Conservation (phyloP, 2,797 vertebrate genomes). For the Pseudocheirus occidentalis region DNA sequence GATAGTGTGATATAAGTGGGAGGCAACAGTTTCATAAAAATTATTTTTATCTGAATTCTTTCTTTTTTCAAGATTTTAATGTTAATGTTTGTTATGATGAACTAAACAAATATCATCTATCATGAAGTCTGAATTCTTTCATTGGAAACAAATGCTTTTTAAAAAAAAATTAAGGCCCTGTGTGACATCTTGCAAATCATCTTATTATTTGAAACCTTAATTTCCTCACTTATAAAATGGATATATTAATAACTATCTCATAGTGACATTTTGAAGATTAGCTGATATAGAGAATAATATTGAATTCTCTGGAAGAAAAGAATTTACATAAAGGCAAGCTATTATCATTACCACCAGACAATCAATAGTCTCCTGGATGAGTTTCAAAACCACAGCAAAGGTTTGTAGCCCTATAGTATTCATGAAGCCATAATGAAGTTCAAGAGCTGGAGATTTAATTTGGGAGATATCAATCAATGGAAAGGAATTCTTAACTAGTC, state of each 20-base stretch:
- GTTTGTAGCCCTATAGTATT: slow-evolving; percentile 69
- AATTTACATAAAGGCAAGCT: slow-evolving; percentile 7
- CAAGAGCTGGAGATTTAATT: slow-evolving; percentile 74
- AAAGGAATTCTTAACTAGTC: slow-evolving; percentile 66
- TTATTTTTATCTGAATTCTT: not conserved
- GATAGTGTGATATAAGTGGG: not conserved
- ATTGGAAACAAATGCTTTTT: not conserved
- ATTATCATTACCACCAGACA: not conserved
- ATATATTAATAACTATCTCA: not conserved
- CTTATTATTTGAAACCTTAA: not conserved
- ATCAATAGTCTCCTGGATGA: slow-evolving; percentile 13
- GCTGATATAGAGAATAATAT: not conserved
- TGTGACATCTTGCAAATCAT: not conserved
- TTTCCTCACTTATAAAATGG: slow-evolving; percentile 1
- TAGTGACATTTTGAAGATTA: not conserved
- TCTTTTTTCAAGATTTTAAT: not conserved
- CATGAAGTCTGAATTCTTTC: not conserved
- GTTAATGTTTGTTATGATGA: not conserved
- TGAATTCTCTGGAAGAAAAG: slow-evolving; percentile 7
- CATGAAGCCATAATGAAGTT: slow-evolving; percentile 76
- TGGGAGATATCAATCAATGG: slow-evolving; percentile 75
- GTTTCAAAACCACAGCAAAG: slow-evolving; percentile 62
- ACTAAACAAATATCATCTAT: not conserved
- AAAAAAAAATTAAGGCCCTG: not conserved
- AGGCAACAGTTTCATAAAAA: not conserved